phyloP scores from a whole-genome alignment of 2,113 vertebrate genomes.

The Pelodiscus sinensis region DNA sequence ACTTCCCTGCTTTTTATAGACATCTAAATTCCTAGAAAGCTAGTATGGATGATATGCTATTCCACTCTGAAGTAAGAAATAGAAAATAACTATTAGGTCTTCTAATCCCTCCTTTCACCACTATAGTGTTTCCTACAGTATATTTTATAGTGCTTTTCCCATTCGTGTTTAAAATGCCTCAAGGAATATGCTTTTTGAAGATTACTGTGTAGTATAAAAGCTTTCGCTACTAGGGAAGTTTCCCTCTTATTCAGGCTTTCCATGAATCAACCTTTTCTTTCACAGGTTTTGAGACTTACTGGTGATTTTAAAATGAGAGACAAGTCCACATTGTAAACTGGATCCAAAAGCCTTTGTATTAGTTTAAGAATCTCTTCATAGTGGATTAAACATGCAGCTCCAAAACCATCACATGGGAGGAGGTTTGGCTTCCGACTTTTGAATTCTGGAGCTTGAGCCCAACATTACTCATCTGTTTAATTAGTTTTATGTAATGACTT shows the following conservation, averaged over 20 bases:
- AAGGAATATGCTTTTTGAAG: neutral
- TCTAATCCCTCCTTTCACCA: neutral
- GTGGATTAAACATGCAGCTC: neutral
- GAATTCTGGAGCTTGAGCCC: neutral
- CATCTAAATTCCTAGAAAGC: neutral
- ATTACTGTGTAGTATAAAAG: neutral
- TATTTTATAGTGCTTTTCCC: conserved; percentile 3
- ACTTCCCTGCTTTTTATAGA: neutral
- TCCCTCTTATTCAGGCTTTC: neutral
- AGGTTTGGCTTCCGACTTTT: neutral
- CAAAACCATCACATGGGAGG: neutral
- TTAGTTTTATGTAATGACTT: neutral
- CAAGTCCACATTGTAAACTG: neutral
- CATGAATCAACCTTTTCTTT: neutral
- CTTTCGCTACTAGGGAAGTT: neutral
- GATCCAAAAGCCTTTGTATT: neutral
- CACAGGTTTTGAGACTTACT: neutral
- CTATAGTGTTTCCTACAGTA: neutral
- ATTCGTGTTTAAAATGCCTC: conserved; percentile 1
- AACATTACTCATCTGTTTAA: rapidly evolving
- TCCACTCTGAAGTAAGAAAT: neutral
- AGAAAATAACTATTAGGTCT: neutral
- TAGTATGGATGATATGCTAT: neutral
- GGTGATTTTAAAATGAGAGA: neutral
- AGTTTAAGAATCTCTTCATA: neutral